Evolutionary conservation across 2,113 vertebrate genomes (phyloP).

Genomic region (Callaeas wilsoni): DNA sequence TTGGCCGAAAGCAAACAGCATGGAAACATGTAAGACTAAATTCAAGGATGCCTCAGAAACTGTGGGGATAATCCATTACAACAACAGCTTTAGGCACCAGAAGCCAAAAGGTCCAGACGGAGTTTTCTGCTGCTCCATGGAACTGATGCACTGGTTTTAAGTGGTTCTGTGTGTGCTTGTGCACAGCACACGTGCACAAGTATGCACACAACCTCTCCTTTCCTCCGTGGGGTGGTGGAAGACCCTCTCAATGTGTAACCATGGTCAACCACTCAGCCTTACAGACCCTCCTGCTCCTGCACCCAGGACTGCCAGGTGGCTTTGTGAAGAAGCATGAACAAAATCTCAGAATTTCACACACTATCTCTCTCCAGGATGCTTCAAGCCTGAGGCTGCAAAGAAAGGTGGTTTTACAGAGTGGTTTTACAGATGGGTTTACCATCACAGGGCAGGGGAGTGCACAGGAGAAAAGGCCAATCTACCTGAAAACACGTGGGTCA

Average conservation of each 20-base stretch:
- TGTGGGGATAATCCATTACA: background rate
- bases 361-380: background rate
- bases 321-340: background rate
- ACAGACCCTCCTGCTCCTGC: background rate
- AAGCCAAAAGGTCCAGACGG: background rate
- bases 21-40: background rate
- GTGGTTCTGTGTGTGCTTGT: background rate
- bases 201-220: background rate
- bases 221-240: background rate
- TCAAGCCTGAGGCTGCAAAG: background rate
- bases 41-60: background rate
- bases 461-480: background rate
- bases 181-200: fast-evolving
- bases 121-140: background rate
- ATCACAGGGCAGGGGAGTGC: background rate
- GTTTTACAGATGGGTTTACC: no score
- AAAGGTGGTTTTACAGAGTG: background rate
- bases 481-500: background rate
- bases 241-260: background rate
- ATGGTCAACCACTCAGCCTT: background rate
- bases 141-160: background rate
- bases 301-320: fast-evolving
- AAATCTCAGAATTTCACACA: background rate
- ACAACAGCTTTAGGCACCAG: background rate
- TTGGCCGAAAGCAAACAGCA: background rate